These are phyloP conservation scores for Prunella strophiata DNA, from an alignment of 2,797 vertebrate species.

Conservation along the genomic window DNA sequence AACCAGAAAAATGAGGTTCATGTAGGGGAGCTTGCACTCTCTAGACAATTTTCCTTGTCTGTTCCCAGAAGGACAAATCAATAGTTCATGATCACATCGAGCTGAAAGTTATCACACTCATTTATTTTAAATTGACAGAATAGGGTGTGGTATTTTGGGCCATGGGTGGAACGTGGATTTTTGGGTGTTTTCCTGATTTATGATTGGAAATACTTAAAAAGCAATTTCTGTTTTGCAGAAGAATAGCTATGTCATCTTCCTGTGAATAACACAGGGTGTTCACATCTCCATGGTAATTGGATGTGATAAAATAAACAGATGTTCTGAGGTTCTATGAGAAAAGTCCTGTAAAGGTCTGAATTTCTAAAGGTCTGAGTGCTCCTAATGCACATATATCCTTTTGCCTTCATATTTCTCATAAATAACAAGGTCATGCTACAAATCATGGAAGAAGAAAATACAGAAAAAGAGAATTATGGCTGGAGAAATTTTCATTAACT, in stretches of 20 bases:
- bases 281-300: conserved; percentile 62
- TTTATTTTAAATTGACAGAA: conserved; percentile 23
- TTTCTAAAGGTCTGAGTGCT: neutral
- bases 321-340: neutral
- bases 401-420: neutral
- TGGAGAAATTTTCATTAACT: neutral
- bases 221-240: conserved; percentile 59
- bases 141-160: conserved; percentile 24
- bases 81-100: neutral
- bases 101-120: neutral
- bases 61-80: neutral
- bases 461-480: neutral
- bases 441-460: neutral
- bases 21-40: neutral
- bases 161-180: neutral
- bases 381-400: neutral
- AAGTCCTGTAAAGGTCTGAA: neutral
- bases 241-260: conserved; percentile 67
- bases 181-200: conserved; percentile 62
- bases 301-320: conserved; percentile 60
- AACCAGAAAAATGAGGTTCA: neutral
- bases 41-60: neutral
- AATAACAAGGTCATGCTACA: neutral
- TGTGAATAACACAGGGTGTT: conserved; percentile 66
- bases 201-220: conserved; percentile 67